Percentiles rank a stretch among this genome's conserved stretches.
Conservation (phyloP, 1,140 invertebrate species). For the Aporrectodea caliginosa region DNA sequence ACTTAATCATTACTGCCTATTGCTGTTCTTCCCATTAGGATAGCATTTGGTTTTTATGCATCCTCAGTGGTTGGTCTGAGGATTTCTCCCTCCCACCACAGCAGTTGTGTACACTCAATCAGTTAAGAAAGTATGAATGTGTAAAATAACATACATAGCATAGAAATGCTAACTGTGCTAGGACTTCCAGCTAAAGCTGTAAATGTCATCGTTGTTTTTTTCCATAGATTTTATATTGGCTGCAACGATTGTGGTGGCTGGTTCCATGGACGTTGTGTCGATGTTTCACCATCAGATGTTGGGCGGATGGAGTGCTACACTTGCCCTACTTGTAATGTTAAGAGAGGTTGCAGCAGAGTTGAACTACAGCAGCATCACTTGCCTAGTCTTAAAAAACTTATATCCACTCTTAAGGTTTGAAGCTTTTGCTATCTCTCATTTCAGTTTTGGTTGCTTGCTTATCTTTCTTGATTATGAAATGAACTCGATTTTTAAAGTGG, state of each 20-base stretch:
- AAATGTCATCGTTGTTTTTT: slow-evolving; percentile 21
- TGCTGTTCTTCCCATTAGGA: too few species aligned
- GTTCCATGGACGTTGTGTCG: slow-evolving; percentile 97
- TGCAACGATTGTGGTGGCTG: slow-evolving; percentile 97
- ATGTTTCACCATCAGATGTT: slow-evolving; percentile 86
- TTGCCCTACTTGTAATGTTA: slow-evolving; percentile 61
- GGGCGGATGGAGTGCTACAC: slow-evolving; percentile 93
- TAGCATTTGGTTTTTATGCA: too few species aligned
- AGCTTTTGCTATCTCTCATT: not conserved
- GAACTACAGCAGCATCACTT: not conserved
- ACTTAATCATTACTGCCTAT: too few species aligned
- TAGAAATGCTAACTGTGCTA: too few species aligned
- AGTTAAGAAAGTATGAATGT: too few species aligned
- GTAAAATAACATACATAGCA: too few species aligned
- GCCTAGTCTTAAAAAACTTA: not conserved
- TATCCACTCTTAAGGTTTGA: not conserved
- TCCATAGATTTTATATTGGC: slow-evolving; percentile 88
- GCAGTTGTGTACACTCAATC: too few species aligned
- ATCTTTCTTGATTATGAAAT: too few species aligned
- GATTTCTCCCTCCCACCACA: too few species aligned
- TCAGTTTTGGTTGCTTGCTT: too few species aligned
- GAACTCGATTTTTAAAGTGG: too few species aligned
- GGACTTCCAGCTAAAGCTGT: not conserved
- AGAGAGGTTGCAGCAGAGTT: not conserved
- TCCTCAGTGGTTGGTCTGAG: too few species aligned